phyloP scores from a whole-genome alignment of 2,797 vertebrate genomes.

The Tiaroga cobitis region DNA sequence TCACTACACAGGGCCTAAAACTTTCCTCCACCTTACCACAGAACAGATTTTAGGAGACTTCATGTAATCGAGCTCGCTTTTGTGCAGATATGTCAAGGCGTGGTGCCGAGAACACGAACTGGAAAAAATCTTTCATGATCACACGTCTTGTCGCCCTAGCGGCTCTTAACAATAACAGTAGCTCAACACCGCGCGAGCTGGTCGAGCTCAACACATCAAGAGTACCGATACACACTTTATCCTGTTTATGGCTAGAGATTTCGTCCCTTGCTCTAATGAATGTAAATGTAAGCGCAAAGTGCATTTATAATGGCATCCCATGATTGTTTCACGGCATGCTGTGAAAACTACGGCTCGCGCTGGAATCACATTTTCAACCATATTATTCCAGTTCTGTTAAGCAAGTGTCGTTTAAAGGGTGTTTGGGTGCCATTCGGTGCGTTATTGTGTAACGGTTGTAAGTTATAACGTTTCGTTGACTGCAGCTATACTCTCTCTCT shows the following conservation, averaged over 20 bases:
- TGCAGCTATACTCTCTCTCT: slow-evolving; percentile 57
- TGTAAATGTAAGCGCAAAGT: slow-evolving; percentile 30
- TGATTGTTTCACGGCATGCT: slow-evolving; percentile 24
- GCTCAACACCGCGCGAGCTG: slow-evolving; percentile 29
- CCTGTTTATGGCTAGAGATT: neutral
- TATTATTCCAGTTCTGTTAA: neutral
- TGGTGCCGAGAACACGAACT: slow-evolving; percentile 45
- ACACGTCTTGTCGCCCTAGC: slow-evolving; percentile 49
- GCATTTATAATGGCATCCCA: slow-evolving; percentile 44
- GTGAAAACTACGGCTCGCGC: slow-evolving; percentile 46
- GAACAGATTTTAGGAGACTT: neutral
- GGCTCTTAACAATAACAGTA: slow-evolving; percentile 45
- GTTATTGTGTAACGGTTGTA: slow-evolving; percentile 66
- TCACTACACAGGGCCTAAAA: slow-evolving; percentile 39
- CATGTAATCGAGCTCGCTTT: neutral
- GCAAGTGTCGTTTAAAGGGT: slow-evolving; percentile 12
- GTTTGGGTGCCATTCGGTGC: slow-evolving; percentile 39
- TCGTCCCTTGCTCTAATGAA: neutral
- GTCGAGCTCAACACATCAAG: slow-evolving; percentile 17
- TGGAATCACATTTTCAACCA: slow-evolving; percentile 26
- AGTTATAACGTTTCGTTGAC: slow-evolving; percentile 70
- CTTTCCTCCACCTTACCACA: slow-evolving; percentile 7
- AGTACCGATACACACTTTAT: slow-evolving; percentile 1
- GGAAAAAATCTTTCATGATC: slow-evolving; percentile 42
- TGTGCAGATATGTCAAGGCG: slow-evolving; percentile 46